Conservation (phyloP, 2,797 vertebrate genomes). For the Numenius phaeopus region DNA sequence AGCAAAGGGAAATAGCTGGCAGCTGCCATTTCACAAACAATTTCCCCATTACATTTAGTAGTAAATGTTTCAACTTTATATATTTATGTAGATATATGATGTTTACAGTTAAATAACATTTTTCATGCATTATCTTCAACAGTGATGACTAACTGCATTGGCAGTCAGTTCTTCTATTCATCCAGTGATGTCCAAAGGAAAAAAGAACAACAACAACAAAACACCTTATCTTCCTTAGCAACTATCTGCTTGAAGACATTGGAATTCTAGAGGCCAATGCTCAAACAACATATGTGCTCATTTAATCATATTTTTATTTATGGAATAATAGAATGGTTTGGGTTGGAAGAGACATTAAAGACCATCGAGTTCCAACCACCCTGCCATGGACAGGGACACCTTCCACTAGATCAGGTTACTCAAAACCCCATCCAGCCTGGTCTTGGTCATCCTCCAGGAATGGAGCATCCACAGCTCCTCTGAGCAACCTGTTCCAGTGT, state of each 20-base stretch:
- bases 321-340: background rate
- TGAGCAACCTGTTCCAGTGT: background rate
- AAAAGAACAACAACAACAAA: background rate
- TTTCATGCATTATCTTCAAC: background rate
- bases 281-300: fast-evolving
- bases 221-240: background rate
- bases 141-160: background rate
- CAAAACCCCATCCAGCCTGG: background rate
- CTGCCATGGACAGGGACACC: background rate
- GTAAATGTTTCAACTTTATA: background rate
- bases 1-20: background rate
- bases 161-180: background rate
- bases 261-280: background rate
- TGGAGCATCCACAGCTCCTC: background rate
- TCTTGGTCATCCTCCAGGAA: background rate
- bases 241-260: background rate
- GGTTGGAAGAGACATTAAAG: background rate
- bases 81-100: background rate
- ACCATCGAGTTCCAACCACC: background rate
- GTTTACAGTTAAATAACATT: background rate
- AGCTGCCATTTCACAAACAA: background rate
- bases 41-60: background rate
- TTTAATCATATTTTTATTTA: background rate
- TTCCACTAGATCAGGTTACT: background rate
- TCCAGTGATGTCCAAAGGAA: background rate